Conservation (phyloP, 2,888 invertebrate genomes). For the Amiota mariae region DNA sequence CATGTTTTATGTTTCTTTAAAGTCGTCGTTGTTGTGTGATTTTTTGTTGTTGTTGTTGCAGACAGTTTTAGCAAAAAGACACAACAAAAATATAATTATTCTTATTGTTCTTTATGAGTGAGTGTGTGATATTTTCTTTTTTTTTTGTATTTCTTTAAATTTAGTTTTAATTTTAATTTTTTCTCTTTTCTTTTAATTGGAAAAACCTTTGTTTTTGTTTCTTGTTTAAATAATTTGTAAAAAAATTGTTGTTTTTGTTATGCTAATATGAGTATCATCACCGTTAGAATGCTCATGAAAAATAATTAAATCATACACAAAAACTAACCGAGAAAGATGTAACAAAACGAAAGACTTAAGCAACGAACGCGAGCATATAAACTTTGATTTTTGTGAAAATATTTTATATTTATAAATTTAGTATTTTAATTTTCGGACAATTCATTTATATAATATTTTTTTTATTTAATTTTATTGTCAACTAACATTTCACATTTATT, state of each 20-base stretch:
- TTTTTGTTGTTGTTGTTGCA: conserved; percentile 10
- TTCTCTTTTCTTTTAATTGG: neutral
- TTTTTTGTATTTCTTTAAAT: conserved; percentile 28
- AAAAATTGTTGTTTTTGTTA: conserved; percentile 9
- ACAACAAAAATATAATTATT: no score
- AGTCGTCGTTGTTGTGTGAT: conserved; percentile 37
- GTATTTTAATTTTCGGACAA: neutral
- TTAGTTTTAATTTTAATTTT: conserved; percentile 31
- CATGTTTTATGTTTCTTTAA: conserved; percentile 47
- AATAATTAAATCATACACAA: conserved; percentile 36
- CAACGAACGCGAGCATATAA: conserved; percentile 49
- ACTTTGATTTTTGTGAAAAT: neutral
- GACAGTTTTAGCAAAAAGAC: no score
- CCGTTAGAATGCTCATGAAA: neutral
- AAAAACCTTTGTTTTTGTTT: neutral
- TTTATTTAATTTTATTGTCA: neutral
- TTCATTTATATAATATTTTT: neutral
- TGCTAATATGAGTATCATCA: no score
- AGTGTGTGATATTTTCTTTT: conserved; percentile 11
- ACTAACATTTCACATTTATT: conserved; percentile 12
- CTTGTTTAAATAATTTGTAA: neutral
- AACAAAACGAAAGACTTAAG: conserved; percentile 57
- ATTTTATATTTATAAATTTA: neutral
- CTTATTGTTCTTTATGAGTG: no score
- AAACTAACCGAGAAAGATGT: neutral